These are phyloP conservation scores for Dunckerocampus dactyliophorus DNA, from an alignment of 2,113 vertebrate species.

Conservation along the genomic window DNA sequence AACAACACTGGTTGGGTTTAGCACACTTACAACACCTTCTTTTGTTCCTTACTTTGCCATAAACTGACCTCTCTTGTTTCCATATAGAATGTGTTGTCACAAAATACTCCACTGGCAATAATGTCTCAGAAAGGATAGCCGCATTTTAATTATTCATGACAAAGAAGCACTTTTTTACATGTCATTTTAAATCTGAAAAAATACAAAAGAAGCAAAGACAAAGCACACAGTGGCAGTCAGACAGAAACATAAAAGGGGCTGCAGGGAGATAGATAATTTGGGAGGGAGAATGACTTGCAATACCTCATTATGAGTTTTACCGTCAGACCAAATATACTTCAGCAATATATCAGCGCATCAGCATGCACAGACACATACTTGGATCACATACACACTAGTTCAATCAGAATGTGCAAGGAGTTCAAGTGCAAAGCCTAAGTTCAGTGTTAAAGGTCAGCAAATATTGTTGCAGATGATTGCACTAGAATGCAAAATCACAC, in stretches of 20 bases:
- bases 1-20: too few relatives aligned
- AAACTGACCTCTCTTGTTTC: too few relatives aligned
- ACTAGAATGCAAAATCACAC: not conserved
- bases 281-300: constrained; percentile 10
- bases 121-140: too few relatives aligned
- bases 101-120: too few relatives aligned
- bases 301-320: constrained; percentile 15
- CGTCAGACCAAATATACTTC: constrained; percentile 30
- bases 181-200: too few relatives aligned
- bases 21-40: too few relatives aligned
- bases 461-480: not conserved
- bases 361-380: constrained; percentile 4
- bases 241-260: not conserved
- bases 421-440: constrained; percentile 15
- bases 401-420: constrained; percentile 12
- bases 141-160: too few relatives aligned
- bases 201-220: too few relatives aligned
- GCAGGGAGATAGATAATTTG: not conserved
- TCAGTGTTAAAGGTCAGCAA: constrained; percentile 11
- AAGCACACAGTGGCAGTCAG: not conserved
- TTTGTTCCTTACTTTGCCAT: too few relatives aligned
- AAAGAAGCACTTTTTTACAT: too few relatives aligned
- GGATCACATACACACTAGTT: not conserved
- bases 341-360: not conserved
- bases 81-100: too few relatives aligned